Evolutionary conservation across 1,140 invertebrate species (phyloP), one percentile per base, ranked within the genome.

Genomic region (Lepeophtheirus salmonis): DNA sequence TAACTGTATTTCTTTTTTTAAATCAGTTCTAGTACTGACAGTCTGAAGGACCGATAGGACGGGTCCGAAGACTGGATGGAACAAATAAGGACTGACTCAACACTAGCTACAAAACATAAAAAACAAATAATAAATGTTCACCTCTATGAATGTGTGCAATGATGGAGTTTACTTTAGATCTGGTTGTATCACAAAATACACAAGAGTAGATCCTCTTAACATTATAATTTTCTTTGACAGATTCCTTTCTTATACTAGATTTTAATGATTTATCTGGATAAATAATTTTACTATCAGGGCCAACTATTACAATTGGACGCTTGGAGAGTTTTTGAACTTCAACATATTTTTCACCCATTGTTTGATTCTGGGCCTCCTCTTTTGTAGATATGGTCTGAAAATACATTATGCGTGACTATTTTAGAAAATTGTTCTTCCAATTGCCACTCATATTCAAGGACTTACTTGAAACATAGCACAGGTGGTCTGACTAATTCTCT

Each of bases 381-480:
- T 22, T 22, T 17, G 23, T 17, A 24, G 16, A 57, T 1, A 30
- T 48, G 13, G 16, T 13, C 12, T 18, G 22, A 20, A 57, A 57
- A 41, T 41, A n/a, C 30, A 41, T 41, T 41, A 41, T n/a, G n/a
- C 30, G 30, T 10, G 30, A 41, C 30, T 6, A 41, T 41, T 41
- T 41, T 6, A 41, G 30, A 6, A 41, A 41, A 10, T n/a, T 41
- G n/a, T 41, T n/a, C 30, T n/a, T 41, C 6, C 30, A 41, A 41
- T 41, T n/a, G 30, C 21, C 10, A 12, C 18, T 52, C 18, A 22
- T 14, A 3, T 3, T 3, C 3, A 54, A 20, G 16, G 3, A 4
- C 22, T 2, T 3, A 57, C 55, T 23, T 57, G 55, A 41, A 57
- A 57, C 55, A 57, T 41, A n/a, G 55, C 55, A 24, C 26, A 17